Conservation (phyloP, 1,140 invertebrate species). For the Eulimnadia texana region DNA sequence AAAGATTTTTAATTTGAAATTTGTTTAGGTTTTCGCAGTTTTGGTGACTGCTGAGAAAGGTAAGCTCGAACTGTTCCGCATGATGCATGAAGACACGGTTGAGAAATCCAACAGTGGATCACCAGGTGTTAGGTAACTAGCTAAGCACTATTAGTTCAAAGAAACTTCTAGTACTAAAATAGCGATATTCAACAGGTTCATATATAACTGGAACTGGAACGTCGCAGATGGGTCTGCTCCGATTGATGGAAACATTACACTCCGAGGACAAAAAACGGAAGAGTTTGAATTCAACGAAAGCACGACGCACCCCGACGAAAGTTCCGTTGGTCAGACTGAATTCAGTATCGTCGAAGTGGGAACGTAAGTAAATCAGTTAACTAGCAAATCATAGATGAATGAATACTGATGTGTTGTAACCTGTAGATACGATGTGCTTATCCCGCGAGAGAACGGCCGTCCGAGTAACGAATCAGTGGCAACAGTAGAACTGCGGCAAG, state of each 20-base stretch:
- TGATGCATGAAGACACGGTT: constrained; percentile 15
- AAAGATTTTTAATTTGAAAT: no score
- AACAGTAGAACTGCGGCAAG: neutral
- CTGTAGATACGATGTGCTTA: constrained; percentile 9
- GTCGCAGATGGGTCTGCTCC: neutral
- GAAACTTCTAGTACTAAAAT: no score
- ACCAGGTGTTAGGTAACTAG: constrained; percentile 31
- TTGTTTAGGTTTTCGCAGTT: constrained; percentile 7
- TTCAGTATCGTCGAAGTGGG: constrained; percentile 5
- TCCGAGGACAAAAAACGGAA: neutral
- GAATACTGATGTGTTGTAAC: neutral
- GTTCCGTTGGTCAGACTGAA: neutral
- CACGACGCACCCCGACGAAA: neutral
- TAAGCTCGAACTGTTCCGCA: neutral
- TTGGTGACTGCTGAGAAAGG: constrained; percentile 1
- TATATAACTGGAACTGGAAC: neutral
- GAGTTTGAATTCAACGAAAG: neutral
- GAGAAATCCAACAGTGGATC: constrained; percentile 31
- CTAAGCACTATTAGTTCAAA: no score
- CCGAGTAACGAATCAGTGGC: constrained; percentile 2
- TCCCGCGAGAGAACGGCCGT: constrained; percentile 6
- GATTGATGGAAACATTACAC: neutral
- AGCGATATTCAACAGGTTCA: no score
- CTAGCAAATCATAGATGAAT: constrained; percentile 7
- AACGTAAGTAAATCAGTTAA: neutral